Evolutionary conservation across 2,888 invertebrate genomes (phyloP).

Genomic region (Diloba caeruleocephala): DNA sequence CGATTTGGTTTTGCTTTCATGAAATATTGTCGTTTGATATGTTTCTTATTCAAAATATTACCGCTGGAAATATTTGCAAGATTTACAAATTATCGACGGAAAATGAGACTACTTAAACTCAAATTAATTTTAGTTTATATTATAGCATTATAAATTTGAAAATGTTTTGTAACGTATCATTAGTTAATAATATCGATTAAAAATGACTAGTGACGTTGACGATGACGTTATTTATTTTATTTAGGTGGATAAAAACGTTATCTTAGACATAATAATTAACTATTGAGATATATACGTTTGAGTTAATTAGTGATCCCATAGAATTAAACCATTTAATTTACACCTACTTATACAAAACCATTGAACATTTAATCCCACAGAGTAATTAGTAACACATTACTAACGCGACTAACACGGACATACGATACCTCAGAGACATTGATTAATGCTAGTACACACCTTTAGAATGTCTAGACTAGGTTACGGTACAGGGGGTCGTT

Average conservation of each 20-base stretch:
- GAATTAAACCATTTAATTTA: conserved; percentile 15
- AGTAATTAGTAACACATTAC: conserved; percentile 20
- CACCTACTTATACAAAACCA: conserved; percentile 1
- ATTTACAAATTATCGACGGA: conserved; percentile 17
- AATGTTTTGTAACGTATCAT: too few species aligned
- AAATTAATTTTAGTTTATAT: too few species aligned
- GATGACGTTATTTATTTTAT: too few species aligned
- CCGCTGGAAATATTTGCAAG: conserved; percentile 12
- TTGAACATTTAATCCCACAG: conserved; percentile 21
- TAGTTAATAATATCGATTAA: too few species aligned
- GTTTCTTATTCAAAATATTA: conserved; percentile 27
- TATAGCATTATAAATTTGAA: too few species aligned
- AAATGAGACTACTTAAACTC: not conserved
- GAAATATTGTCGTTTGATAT: conserved; percentile 42
- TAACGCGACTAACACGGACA: conserved; percentile 42
- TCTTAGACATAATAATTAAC: not conserved
- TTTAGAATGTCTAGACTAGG: conserved; percentile 56
- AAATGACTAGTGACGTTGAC: too few species aligned
- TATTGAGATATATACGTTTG: not conserved
- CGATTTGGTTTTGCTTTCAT: conserved; percentile 29
- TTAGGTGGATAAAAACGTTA: too few species aligned
- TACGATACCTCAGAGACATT: conserved; percentile 50
- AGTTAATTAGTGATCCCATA: conserved; percentile 5
- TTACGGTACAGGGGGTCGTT: conserved; percentile 56
- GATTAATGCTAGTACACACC: conserved; percentile 46